These are phyloP conservation scores for Maniola hyperantus DNA, from an alignment of 2,888 invertebrate genomes.

Conservation along the genomic window DNA sequence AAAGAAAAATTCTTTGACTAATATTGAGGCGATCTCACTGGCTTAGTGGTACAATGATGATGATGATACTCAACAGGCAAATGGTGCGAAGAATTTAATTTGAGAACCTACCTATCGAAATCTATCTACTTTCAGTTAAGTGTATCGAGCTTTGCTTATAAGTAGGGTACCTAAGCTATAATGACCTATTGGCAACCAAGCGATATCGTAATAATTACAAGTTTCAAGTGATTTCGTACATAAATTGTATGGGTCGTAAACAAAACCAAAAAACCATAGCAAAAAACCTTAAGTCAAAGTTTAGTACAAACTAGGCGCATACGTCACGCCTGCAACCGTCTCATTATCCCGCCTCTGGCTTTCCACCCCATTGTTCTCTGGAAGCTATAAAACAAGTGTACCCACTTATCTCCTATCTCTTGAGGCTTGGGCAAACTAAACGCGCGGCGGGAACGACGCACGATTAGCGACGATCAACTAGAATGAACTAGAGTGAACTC, in stretches of 20 bases:
- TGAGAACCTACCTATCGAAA: too few relatives aligned
- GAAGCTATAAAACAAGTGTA: constrained; percentile 38
- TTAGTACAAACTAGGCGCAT: not conserved
- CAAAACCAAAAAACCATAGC: constrained; percentile 15
- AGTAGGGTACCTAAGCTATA: too few relatives aligned
- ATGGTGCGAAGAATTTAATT: too few relatives aligned
- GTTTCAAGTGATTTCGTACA: not conserved
- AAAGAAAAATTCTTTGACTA: not conserved
- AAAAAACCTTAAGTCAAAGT: constrained; percentile 28
- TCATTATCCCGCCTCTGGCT: constrained; percentile 29
- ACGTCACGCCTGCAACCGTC: constrained; percentile 19
- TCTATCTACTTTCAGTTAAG: too few relatives aligned
- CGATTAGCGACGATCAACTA: not conserved
- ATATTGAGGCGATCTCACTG: not conserved
- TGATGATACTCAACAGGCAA: too few relatives aligned
- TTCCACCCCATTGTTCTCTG: constrained; percentile 38
- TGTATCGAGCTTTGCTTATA: too few relatives aligned
- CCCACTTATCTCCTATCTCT: constrained; percentile 33
- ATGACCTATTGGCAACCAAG: too few relatives aligned
- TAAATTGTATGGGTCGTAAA: constrained; percentile 15
- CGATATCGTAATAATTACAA: not conserved
- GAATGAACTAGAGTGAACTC: too few relatives aligned
- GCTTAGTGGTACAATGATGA: too few relatives aligned
- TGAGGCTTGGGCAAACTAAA: not conserved
- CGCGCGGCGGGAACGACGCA: not conserved